A percentile compares a stretch with the other conserved stretches of the same genome.
Evolutionary conservation across 2,113 vertebrate genomes (phyloP).

Genomic region (Passer domesticus): DNA sequence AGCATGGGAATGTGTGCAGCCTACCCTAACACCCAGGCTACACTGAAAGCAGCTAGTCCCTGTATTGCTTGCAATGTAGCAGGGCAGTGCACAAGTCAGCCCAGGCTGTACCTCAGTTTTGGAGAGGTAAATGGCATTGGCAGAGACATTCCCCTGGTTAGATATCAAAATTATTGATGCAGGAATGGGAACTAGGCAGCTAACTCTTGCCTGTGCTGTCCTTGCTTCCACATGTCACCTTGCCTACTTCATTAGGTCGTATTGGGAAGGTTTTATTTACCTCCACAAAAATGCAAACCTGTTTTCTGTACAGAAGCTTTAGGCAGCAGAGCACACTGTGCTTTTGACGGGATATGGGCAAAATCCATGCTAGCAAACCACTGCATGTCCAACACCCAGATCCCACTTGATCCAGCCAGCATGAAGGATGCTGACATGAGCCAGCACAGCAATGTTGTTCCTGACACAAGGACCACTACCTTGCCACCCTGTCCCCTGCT

Average conservation of each 20-base stretch:
- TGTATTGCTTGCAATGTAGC: background rate
- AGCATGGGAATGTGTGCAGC: background rate
- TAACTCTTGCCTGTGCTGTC: background rate
- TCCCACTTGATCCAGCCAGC: background rate
- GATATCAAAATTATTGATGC: background rate
- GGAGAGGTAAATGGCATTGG: background rate
- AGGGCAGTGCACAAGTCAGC: background rate
- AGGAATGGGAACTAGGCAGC: background rate
- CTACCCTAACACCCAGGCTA: no score
- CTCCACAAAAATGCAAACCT: background rate
- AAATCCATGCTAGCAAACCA: background rate
- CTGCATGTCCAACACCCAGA: fast-evolving
- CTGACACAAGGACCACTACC: background rate
- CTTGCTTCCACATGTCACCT: background rate
- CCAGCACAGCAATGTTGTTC: fast-evolving
- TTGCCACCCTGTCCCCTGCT: background rate
- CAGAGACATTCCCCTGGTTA: background rate
- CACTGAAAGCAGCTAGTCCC: background rate
- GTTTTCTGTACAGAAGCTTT: background rate
- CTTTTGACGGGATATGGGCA: background rate
- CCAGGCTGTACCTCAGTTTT: background rate
- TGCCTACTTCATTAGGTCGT: background rate
- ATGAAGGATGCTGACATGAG: fast-evolving
- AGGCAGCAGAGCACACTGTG: background rate
- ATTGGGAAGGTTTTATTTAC: background rate